phyloP scores from a whole-genome alignment of 2,113 vertebrate species.

The Gymnarchus niloticus region DNA sequence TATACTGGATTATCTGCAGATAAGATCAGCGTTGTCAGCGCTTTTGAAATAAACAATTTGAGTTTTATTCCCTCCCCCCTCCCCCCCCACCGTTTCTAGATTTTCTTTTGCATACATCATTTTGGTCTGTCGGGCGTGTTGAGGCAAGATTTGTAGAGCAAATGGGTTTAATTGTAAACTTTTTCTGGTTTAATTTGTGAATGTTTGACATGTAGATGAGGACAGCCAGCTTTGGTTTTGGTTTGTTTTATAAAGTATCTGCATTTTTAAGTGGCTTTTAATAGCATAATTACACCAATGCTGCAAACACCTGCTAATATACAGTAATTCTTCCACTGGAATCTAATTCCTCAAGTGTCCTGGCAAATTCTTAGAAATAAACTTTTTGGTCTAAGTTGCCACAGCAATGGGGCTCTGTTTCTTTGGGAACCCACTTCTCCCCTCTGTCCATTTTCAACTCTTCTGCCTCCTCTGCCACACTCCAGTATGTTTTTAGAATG shows the following conservation, averaged over 20 bases:
- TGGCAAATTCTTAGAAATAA: slow-evolving; percentile 73
- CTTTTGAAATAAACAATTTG: slow-evolving; percentile 93
- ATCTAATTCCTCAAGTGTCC: slow-evolving; percentile 69
- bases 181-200: slow-evolving; percentile 49
- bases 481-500: too few relatives aligned
- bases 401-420: too few relatives aligned
- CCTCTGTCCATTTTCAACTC: too few relatives aligned
- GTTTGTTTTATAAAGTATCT: slow-evolving; percentile 63
- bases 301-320: slow-evolving; percentile 66
- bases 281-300: slow-evolving; percentile 59
- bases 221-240: slow-evolving; percentile 49
- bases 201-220: slow-evolving; percentile 54
- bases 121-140: slow-evolving; percentile 55
- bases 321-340: slow-evolving; percentile 65
- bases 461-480: too few relatives aligned
- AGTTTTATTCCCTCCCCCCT: slow-evolving; percentile 39
- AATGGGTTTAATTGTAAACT: slow-evolving; percentile 56
- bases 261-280: slow-evolving; percentile 68
- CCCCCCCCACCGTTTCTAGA: slow-evolving; percentile 40
- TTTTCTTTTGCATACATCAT: slow-evolving; percentile 57
- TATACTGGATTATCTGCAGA: slow-evolving; percentile 86
- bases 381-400: slow-evolving; percentile 72
- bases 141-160: slow-evolving; percentile 46
- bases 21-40: slow-evolving; percentile 83
- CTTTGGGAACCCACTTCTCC: too few relatives aligned